Percentiles rank a stretch among this genome's conserved stretches.
Conservation (phyloP, 1,140 invertebrate species). For the Tenebrio molitor region DNA sequence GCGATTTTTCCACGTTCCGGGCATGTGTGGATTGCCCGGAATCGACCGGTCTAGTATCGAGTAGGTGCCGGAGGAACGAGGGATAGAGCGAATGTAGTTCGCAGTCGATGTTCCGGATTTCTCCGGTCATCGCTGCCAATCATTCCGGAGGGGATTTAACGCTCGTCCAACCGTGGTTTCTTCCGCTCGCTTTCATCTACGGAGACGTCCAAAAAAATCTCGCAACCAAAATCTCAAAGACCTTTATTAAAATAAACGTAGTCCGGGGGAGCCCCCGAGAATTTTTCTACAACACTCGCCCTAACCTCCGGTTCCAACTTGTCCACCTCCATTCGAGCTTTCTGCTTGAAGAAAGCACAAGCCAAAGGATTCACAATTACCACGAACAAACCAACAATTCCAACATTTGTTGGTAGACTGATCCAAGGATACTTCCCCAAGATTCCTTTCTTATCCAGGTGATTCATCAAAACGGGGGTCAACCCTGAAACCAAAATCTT, state of each 20-base stretch:
- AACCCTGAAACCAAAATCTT: conserved; percentile 75
- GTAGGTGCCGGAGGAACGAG: not conserved
- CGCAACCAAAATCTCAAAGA: no score
- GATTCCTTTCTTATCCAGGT: conserved; percentile 71
- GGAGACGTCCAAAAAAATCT: no score
- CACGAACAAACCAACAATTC: conserved; percentile 78
- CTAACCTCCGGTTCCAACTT: conserved; percentile 73
- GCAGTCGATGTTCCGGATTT: conserved; percentile 1
- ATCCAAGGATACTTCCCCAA: conserved; percentile 70
- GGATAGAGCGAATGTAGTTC: not conserved
- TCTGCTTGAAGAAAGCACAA: conserved; percentile 86
- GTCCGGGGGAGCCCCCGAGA: conserved; percentile 63
- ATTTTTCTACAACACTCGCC: conserved; percentile 65
- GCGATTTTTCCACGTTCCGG: conserved; percentile 13
- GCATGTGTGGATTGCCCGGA: conserved; percentile 26
- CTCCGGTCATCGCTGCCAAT: not conserved
- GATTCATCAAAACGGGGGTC: conserved; percentile 79
- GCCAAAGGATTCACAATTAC: conserved; percentile 84
- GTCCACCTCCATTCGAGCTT: conserved; percentile 68
- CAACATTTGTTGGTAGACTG: conserved; percentile 74
- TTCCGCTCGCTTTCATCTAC: no score
- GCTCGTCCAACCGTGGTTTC: no score
- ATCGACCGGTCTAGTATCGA: conserved; percentile 36
- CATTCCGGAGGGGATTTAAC: no score
- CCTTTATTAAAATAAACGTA: conserved; percentile 75